A percentile compares a stretch with the other conserved stretches of the same genome.
These are phyloP conservation scores for Meganola albula DNA, from an alignment of 2,888 invertebrate genomes.

Conservation along the genomic window DNA sequence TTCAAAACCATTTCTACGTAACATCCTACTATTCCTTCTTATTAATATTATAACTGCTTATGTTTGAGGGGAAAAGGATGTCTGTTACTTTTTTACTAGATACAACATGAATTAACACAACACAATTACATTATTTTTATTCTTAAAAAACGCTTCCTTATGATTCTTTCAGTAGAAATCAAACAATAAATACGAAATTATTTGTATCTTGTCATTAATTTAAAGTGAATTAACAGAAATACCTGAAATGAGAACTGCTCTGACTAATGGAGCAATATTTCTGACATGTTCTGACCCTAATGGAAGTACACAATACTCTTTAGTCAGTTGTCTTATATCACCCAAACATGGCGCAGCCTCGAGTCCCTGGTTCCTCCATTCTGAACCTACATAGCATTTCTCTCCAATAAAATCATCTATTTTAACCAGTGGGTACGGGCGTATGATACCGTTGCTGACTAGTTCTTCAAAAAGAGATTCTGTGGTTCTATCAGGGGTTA, in stretches of 20 bases:
- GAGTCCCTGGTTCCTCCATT: slow-evolving; percentile 60
- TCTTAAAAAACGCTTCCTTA: no score
- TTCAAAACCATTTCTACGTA: no score
- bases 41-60: no score
- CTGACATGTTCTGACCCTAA: slow-evolving; percentile 85
- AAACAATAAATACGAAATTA: no score
- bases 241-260: slow-evolving; percentile 89
- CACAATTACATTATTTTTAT: no score
- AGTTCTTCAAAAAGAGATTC: slow-evolving; percentile 96
- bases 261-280: slow-evolving; percentile 82
- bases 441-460: slow-evolving; percentile 93
- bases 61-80: no score
- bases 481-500: slow-evolving; percentile 93
- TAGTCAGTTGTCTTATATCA: slow-evolving; percentile 90
- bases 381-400: slow-evolving; percentile 81
- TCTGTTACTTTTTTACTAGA: no score
- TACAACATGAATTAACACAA: no score
- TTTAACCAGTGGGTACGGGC: slow-evolving; percentile 82
- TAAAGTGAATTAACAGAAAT: no score
- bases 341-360: slow-evolving; percentile 80
- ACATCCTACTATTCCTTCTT: no score
- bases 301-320: slow-evolving; percentile 93
- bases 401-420: slow-evolving; percentile 89
- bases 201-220: no score
- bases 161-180: no score